Evolutionary conservation across 2,113 vertebrate species (phyloP), one percentile per base, ranked within the genome.

Genomic region (Corythornis madagascariensis): DNA sequence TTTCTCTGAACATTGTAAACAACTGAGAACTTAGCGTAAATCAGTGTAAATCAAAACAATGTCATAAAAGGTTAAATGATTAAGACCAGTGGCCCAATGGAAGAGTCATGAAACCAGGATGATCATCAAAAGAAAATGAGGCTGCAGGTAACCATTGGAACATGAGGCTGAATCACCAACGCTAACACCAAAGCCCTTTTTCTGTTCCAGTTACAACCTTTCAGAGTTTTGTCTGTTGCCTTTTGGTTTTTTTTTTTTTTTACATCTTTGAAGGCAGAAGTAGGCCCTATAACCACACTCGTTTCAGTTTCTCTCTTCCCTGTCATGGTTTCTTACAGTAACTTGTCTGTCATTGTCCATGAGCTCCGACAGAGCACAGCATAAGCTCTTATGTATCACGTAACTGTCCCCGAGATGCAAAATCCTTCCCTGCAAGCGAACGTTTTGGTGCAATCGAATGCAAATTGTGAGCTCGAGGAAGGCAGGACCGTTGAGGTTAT

Each of bases 81-180:
- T 87, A 88, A 92, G 81, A 92, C 73, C 42, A 47, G 74, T 43
- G 89, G 59, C 74, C 81, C 6, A 5, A 47, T 82, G 50, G 74
- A 94, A 87, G 74, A 70, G 77, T 79, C 92, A 74, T 43, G 81
- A 96, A 95, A 90, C 83, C 88, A 90, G 66, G 65, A 92, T 84
- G 89, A 92, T 84, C 83, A 92, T 94, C 89, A 95, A 94, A 96
- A 96, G 84, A 95, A 95, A 95, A 91, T 24, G 47, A 96, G 83
- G 90, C 86, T 88, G 88, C 83, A 88, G 73, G 69, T 91, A 94
- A 95, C 86, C 90, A 88, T 88, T 91, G 70, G 35, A 65, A 92
- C 31, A 64, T 66, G 83, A 65, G 67, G 60, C 78, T 88, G 93
- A 93, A 92, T 93, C 70, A 89, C 57, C 84, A 93, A 66, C 2